Evolutionary conservation across 2,113 vertebrate species (phyloP).

Genomic region (human (Homo sapiens)): DNA sequence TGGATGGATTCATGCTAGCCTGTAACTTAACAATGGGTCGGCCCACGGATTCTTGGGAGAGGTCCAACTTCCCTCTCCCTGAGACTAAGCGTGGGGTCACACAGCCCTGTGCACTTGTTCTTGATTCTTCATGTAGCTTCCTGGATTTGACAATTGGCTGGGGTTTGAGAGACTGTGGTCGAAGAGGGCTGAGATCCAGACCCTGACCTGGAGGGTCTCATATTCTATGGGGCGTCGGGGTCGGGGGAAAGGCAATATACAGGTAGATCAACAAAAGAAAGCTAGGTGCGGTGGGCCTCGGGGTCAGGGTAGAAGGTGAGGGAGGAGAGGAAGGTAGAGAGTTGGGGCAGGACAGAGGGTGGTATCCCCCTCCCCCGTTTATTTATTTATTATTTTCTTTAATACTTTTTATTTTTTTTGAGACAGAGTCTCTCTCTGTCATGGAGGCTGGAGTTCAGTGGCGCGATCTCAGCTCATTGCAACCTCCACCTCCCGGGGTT

Average conservation of each 20-base stretch:
- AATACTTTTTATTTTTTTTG: no score
- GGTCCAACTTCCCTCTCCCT: background rate
- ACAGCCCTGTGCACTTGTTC: background rate
- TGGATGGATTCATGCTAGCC: background rate
- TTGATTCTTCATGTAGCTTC: background rate
- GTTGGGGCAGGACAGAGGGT: background rate
- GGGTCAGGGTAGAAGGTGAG: background rate
- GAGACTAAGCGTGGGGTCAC: background rate
- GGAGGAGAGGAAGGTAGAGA: background rate
- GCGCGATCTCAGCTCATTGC: no score
- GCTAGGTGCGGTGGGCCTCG: no score
- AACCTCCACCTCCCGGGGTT: no score
- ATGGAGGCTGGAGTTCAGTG: no score
- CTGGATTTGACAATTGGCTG: background rate
- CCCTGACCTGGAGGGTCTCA: background rate
- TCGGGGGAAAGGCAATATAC: background rate
- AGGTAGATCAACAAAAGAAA: background rate
- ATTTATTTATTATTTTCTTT: background rate
- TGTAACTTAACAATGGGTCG: background rate
- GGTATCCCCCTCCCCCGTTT: background rate
- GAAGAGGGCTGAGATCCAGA: background rate
- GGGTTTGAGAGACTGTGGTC: background rate
- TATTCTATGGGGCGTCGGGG: fast-evolving
- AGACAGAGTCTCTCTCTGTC: no score
- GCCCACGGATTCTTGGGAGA: background rate